These are phyloP conservation scores for Caenorhabditis zanzibari DNA, from an alignment of 2,888 invertebrate genomes.

Conservation along the genomic window DNA sequence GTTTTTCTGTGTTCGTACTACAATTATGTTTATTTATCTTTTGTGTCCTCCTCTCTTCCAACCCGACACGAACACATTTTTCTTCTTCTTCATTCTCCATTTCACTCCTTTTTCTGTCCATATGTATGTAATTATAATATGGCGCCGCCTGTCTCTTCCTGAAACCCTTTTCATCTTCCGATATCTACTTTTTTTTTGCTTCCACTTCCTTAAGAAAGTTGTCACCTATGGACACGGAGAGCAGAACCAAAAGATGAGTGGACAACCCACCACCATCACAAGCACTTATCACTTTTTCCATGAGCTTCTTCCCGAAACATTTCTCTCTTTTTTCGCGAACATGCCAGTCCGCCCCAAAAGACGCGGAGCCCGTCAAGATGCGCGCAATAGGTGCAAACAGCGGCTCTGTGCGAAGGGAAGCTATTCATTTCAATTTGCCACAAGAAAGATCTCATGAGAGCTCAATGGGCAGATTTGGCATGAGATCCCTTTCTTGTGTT, in stretches of 20 bases:
- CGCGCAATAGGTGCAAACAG: conserved; percentile 60
- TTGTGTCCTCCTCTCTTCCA: neutral
- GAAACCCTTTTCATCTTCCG: conserved; percentile 24
- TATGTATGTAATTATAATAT: conserved; percentile 51
- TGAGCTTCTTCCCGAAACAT: conserved; percentile 45
- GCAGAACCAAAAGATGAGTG: conserved; percentile 48
- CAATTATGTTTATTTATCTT: conserved; percentile 55
- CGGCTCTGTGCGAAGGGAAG: conserved; percentile 34
- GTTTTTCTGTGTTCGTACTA: conserved; percentile 43
- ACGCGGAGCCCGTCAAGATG: conserved; percentile 59
- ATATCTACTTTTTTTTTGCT: conserved; percentile 9
- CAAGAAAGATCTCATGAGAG: conserved; percentile 28
- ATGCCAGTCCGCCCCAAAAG: conserved; percentile 38
- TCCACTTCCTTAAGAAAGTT: neutral
- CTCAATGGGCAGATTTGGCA: conserved; percentile 59
- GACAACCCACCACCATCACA: conserved; percentile 25
- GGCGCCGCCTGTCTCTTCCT: conserved; percentile 27
- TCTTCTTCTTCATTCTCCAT: conserved; percentile 6
- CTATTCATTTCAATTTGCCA: conserved; percentile 60
- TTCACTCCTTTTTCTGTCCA: conserved; percentile 41
- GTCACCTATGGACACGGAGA: conserved; percentile 25
- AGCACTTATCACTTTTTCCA: conserved; percentile 58
- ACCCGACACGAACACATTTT: conserved; percentile 30
- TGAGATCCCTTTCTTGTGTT: conserved; percentile 12
- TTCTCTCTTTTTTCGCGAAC: conserved; percentile 39